These are phyloP conservation scores for Actinopyga echinites DNA, from an alignment of 53 echinoderm and acorn worm genomes.

Conservation along the genomic window DNA sequence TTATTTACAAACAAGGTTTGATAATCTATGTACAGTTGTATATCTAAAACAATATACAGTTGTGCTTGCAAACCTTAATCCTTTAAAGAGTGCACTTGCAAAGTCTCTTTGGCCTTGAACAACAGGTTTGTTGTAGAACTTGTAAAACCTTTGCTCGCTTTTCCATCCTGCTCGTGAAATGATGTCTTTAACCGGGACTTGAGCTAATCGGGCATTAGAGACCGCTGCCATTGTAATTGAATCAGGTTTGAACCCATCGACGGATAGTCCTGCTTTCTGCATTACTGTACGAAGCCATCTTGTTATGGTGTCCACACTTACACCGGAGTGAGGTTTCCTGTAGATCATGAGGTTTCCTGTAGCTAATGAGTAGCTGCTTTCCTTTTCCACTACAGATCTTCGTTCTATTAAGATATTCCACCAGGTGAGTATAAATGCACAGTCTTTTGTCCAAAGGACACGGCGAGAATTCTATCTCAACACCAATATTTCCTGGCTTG, in stretches of 20 bases:
- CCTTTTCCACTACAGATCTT: not conserved
- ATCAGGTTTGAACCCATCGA: constrained; percentile 7
- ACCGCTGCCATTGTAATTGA: constrained; percentile 38
- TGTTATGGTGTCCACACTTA: constrained; percentile 3
- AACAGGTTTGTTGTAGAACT: too few species aligned
- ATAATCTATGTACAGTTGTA: too few species aligned
- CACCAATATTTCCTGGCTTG: constrained; percentile 27
- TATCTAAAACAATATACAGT: too few species aligned
- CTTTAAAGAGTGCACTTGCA: too few species aligned
- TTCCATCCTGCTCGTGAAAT: too few species aligned
- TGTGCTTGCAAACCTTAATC: too few species aligned
- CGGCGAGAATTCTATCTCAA: not conserved
- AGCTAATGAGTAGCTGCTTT: constrained; percentile 14
- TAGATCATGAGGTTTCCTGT: constrained; percentile 17
- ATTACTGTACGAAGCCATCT: constrained; percentile 39
- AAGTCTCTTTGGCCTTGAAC: too few species aligned
- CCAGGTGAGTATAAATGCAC: constrained; percentile 36
- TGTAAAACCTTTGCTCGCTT: too few species aligned
- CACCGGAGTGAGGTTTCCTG: not conserved
- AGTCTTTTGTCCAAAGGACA: constrained; percentile 48
- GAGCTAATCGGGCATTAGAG: not conserved
- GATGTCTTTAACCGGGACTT: too few species aligned
- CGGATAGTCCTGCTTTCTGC: constrained; percentile 14
- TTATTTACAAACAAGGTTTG: too few species aligned
- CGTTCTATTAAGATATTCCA: constrained; percentile 29